Evolutionary conservation across 2,888 invertebrate genomes (phyloP).

Genomic region (Scrobipalpa atriplicella): DNA sequence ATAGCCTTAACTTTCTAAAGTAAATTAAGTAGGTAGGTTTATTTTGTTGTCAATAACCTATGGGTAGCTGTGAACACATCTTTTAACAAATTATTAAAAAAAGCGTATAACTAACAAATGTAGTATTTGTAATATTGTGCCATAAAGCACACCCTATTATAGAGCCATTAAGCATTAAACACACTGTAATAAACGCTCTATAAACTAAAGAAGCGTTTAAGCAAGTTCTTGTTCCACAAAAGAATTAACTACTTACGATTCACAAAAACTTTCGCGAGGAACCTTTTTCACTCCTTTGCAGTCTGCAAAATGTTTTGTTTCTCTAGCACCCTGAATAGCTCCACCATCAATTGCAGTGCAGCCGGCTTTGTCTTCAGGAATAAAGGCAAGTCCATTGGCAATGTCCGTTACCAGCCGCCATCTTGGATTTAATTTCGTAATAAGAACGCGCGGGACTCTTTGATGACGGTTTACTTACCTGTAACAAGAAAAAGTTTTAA

Average conservation of each 20-base stretch:
- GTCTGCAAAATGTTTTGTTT: constrained; percentile 48
- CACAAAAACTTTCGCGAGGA: constrained; percentile 29
- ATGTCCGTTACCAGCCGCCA: constrained; percentile 1
- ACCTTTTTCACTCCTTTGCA: constrained; percentile 28
- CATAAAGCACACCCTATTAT: no score
- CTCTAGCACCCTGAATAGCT: constrained; percentile 43
- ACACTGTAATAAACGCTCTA: not conserved
- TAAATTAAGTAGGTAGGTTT: no score
- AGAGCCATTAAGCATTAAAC: not conserved
- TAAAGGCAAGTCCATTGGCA: constrained; percentile 45
- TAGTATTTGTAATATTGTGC: no score
- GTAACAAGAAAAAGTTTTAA: not conserved
- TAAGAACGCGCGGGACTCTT: not conserved
- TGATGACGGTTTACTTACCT: constrained; percentile 20
- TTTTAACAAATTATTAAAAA: no score
- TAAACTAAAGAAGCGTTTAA: not conserved
- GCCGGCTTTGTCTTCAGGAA: constrained; percentile 50
- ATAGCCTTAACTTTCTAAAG: no score
- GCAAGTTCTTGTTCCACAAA: constrained; percentile 26
- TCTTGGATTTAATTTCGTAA: constrained; percentile 27
- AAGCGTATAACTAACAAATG: no score
- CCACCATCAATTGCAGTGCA: constrained; percentile 57
- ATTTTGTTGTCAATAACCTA: no score
- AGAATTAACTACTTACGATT: constrained; percentile 33
- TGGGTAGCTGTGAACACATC: no score